Evolutionary conservation across 2,113 vertebrate species (phyloP), one percentile per base, ranked within the genome.

Genomic region (Malurus melanocephalus): DNA sequence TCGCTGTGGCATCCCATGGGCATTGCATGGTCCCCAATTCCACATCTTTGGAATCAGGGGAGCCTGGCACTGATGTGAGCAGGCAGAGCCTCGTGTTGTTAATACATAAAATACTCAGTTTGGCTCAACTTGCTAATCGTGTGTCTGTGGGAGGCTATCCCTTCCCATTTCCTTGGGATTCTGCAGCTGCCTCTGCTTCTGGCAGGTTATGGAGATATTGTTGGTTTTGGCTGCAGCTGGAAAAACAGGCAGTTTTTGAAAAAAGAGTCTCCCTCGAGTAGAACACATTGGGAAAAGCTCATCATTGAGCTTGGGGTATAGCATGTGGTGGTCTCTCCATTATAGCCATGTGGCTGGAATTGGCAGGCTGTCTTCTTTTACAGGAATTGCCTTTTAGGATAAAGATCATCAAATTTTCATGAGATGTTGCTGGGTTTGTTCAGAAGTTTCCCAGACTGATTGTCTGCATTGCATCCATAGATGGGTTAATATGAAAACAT

Each of bases 71-170:
- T 35, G 43, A 21, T 49, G 45, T 42, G 71, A 80, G 18, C 28
- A 32, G 82, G 67, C 79, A 55, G 46, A 60, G 43, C 14, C 26
- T 43, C 2, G 1, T 1, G 0, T 16, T 21, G 16, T 51, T 83
- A 35, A 13, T 67, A 16, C 5, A 13, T 60, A 23, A 69, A 91
- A 30, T 75, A 24, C 40, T 87, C 35, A 16, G 26, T 68, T 51
- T 79, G 79, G 49, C 48, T 68, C 32, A 27, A 0, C 22, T 77
- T 43, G 61, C 66, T 78, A 19, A 19, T 52, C 0, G 0, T 24
- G 61, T 91, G 6, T 68, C 68, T 77, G 78, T 32, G 88, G 85
- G 80, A 92, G 52, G 26, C 62, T 80, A 18, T 93, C 89, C 13
- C 18, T 94, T 82, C 46, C 40, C 51, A 18, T 79, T 49, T 38